Conservation (phyloP, 2,888 invertebrate species). For the Sinhomidia bicolor region DNA sequence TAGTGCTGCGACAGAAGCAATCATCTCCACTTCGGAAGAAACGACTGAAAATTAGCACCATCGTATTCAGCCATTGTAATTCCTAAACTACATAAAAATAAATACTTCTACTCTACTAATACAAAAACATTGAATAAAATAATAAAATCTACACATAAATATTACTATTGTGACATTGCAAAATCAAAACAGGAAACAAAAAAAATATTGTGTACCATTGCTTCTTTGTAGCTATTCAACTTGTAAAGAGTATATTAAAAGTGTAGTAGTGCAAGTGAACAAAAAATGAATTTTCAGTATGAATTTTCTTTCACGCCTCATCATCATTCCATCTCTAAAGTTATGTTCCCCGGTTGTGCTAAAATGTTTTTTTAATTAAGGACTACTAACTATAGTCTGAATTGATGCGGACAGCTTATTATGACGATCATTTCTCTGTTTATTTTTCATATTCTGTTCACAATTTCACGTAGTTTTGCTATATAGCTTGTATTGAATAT, state of each 20-base stretch:
- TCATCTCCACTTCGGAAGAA: conserved; percentile 32
- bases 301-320: too few species aligned
- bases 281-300: too few species aligned
- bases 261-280: conserved; percentile 22
- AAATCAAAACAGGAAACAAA: conserved; percentile 6
- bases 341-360: too few species aligned
- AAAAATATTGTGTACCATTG: conserved; percentile 40
- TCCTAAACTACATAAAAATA: background rate
- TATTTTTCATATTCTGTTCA: too few species aligned
- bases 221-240: conserved; percentile 50
- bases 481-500: too few species aligned
- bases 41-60: conserved; percentile 53
- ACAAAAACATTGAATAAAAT: conserved; percentile 5
- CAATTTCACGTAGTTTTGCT: too few species aligned
- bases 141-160: background rate
- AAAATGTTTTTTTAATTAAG: too few species aligned
- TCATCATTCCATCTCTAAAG: too few species aligned
- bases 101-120: too few species aligned
- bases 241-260: conserved; percentile 41
- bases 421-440: too few species aligned
- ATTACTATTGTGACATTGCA: conserved; percentile 37
- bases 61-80: conserved; percentile 33
- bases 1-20: conserved; percentile 32
- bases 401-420: too few species aligned
- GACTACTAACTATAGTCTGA: too few species aligned